Evolutionary conservation across 2,888 invertebrate genomes (phyloP).

Genomic region (Eupeodes latifasciatus): DNA sequence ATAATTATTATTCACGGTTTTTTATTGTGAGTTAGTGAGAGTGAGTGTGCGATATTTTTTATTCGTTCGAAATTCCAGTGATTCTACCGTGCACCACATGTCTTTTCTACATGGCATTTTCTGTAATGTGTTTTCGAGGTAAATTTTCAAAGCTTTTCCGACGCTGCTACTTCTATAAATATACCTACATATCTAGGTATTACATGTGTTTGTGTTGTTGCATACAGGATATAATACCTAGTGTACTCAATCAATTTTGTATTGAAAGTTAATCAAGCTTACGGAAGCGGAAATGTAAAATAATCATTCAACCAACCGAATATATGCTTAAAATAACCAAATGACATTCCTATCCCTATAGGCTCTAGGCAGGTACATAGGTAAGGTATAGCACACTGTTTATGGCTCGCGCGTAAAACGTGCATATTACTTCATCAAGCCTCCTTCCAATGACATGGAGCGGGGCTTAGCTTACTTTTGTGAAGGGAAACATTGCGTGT

Average conservation of each 20-base stretch:
- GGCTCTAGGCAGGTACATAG: too few relatives aligned
- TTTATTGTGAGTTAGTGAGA: not conserved
- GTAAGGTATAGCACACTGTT: not conserved
- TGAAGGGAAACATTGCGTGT: slow-evolving; percentile 47
- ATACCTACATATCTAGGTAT: not conserved
- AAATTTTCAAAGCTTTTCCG: slow-evolving; percentile 49
- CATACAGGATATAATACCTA: slow-evolving; percentile 23
- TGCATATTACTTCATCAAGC: slow-evolving; percentile 57
- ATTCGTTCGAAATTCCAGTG: slow-evolving; percentile 33
- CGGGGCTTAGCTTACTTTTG: not conserved
- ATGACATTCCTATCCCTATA: slow-evolving; percentile 2
- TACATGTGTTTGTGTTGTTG: slow-evolving; percentile 9
- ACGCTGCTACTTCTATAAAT: not conserved
- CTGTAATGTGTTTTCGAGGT: slow-evolving; percentile 70
- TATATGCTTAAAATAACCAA: slow-evolving; percentile 19
- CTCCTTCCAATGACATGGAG: not conserved
- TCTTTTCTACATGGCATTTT: slow-evolving; percentile 60
- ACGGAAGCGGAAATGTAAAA: slow-evolving; percentile 46
- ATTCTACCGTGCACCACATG: slow-evolving; percentile 62
- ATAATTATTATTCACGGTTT: slow-evolving; percentile 19
- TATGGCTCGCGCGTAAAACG: slow-evolving; percentile 48
- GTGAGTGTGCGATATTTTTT: slow-evolving; percentile 25
- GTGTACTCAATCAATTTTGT: slow-evolving; percentile 67
- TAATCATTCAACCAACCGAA: slow-evolving; percentile 4
- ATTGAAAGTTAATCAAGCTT: slow-evolving; percentile 52